A percentile compares a stretch with the other conserved stretches of the same genome.
phyloP scores from a whole-genome alignment of 2,888 invertebrate genomes.

The Cheilosia vernalis region DNA sequence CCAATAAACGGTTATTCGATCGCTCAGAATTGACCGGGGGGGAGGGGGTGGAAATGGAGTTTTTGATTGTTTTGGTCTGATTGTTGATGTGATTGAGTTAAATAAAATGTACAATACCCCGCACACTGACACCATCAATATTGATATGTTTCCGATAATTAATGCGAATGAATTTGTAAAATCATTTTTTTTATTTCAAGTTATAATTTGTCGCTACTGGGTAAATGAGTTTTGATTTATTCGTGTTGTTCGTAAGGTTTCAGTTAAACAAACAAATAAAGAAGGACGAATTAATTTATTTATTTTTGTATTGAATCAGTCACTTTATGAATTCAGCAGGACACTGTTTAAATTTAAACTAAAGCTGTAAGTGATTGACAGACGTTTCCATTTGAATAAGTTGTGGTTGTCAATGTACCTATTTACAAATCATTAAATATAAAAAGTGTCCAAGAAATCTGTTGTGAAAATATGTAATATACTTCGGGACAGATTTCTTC shows the following conservation, averaged over 20 bases:
- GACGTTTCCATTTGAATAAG: neutral
- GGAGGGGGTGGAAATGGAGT: neutral
- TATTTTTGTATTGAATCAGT: conserved; percentile 64
- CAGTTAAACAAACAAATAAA: conserved; percentile 25
- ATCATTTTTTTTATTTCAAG: conserved; percentile 40
- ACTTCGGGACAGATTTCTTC: too few relatives aligned
- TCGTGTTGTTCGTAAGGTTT: neutral
- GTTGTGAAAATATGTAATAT: too few relatives aligned
- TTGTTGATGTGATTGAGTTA: conserved; percentile 56
- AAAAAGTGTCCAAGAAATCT: too few relatives aligned
- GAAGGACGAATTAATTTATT: conserved; percentile 30
- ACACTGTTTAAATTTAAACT: conserved; percentile 22
- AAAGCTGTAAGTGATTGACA: neutral
- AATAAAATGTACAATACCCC: conserved; percentile 34
- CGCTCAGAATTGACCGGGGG: neutral
- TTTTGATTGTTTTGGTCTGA: conserved; percentile 22
- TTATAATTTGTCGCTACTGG: conserved; percentile 11
- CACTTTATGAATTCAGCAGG: conserved; percentile 30
- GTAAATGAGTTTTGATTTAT: conserved; percentile 57
- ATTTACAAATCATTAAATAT: too few relatives aligned
- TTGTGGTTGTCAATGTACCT: too few relatives aligned
- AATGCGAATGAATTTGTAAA: conserved; percentile 56
- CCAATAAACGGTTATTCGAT: conserved; percentile 41
- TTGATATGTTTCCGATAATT: conserved; percentile 51
- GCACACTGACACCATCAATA: conserved; percentile 22